phyloP scores from a whole-genome alignment of 2,797 vertebrate genomes.

The Platyrinchus mystaceus region DNA sequence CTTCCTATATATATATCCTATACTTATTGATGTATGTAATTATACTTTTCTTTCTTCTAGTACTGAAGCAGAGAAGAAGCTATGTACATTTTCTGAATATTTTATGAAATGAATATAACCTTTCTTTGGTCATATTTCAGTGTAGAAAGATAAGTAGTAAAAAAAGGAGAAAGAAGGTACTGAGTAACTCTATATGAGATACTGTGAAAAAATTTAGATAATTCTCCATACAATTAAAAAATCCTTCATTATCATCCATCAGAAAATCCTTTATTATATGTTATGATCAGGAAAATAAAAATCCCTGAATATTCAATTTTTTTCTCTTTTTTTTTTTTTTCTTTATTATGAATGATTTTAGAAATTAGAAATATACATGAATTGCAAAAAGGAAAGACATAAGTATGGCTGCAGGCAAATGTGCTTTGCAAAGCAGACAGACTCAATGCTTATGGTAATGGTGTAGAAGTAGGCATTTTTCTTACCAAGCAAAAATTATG shows the following conservation, averaged over 20 bases:
- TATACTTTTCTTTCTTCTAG: background rate
- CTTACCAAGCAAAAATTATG: background rate
- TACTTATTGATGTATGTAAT: background rate
- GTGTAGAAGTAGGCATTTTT: background rate
- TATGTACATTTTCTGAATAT: background rate
- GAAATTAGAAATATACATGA: background rate
- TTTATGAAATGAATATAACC: background rate
- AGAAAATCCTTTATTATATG: background rate
- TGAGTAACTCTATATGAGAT: background rate
- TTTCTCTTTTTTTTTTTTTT: rapidly evolving
- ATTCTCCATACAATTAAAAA: background rate
- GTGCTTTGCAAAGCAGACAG: background rate
- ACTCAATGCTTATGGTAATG: background rate
- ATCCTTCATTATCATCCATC: background rate
- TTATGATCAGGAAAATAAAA: background rate
- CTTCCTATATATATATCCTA: background rate
- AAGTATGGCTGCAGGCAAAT: background rate
- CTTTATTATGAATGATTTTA: background rate
- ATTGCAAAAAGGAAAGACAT: background rate
- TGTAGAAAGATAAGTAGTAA: background rate
- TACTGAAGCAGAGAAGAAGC: background rate
- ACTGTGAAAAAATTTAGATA: background rate
- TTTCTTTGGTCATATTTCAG: background rate
- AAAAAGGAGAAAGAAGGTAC: background rate
- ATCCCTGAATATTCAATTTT: rapidly evolving